Conservation (phyloP, 2,113 vertebrate species). For the Oriolus oriolus region DNA sequence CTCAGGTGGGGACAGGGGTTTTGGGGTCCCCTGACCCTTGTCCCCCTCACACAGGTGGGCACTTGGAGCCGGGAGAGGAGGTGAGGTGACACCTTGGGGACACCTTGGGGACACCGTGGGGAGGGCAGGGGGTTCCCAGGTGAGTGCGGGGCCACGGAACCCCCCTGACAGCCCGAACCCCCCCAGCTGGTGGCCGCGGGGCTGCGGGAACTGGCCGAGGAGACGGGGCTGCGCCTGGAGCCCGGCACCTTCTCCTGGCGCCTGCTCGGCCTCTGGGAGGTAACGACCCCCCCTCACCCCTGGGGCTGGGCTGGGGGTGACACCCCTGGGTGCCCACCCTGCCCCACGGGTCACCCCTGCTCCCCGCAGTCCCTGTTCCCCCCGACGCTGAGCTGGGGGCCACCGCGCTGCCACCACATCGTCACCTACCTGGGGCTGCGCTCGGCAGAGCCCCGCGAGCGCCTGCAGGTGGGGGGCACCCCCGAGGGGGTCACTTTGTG, state of each 20-base stretch:
- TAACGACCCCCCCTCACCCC: neutral
- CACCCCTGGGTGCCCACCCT: neutral
- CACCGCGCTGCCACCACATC: no score
- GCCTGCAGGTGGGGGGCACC: no score
- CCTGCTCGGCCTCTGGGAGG: neutral
- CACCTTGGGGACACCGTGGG: neutral
- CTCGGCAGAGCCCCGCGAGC: no score
- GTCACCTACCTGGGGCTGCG: no score
- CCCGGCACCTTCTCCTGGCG: neutral
- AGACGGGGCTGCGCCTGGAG: neutral
- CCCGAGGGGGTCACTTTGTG: no score
- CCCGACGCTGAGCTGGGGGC: no score
- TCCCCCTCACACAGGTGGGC: neutral
- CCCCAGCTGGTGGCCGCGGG: neutral
- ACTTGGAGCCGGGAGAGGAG: neutral
- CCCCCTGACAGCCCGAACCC: neutral
- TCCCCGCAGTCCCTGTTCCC: neutral
- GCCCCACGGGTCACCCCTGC: neutral
- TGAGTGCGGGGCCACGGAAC: neutral
- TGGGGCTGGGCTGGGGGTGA: neutral
- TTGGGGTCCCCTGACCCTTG: neutral
- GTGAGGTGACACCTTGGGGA: neutral
- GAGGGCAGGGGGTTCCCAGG: neutral
- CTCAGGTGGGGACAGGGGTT: no score
- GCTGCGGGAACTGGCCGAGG: neutral